A percentile compares a stretch with the other conserved stretches of the same genome.
Conservation (phyloP, 37 sponge, comb jelly and placozoan genomes). For the Spongilla lacustris region DNA sequence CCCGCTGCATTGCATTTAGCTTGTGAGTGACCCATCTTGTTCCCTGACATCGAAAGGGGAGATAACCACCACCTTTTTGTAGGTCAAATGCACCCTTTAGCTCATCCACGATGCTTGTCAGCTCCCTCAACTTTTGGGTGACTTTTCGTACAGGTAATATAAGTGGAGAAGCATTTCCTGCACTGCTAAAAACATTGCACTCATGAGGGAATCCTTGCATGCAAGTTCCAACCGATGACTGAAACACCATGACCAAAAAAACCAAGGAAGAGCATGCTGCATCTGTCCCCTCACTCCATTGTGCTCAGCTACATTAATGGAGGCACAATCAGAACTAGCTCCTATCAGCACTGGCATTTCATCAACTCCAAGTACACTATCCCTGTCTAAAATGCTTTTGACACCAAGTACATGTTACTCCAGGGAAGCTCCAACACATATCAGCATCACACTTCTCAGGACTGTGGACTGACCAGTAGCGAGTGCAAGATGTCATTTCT, state of each 20-base stretch:
- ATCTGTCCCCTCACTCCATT: constrained; percentile 13
- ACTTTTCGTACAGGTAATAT: constrained; percentile 25
- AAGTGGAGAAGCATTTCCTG: constrained; percentile 18
- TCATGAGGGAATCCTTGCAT: constrained; percentile 20
- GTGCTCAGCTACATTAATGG: constrained; percentile 6
- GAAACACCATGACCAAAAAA: constrained; percentile 32
- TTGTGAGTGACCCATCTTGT: constrained; percentile 30
- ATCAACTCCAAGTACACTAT: constrained; percentile 1
- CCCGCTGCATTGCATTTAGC: constrained; percentile 6
- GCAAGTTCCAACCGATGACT: constrained; percentile 15
- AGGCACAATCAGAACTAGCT: not conserved
- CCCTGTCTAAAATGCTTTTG: not conserved
- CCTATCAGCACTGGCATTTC: not conserved
- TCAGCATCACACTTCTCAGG: not conserved
- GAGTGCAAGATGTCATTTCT: constrained; percentile 1
- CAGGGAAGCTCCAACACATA: not conserved
- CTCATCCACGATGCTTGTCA: constrained; percentile 16
- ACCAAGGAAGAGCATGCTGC: constrained; percentile 28
- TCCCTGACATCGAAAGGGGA: constrained; percentile 22
- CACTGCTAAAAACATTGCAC: constrained; percentile 2
- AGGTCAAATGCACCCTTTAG: constrained; percentile 12
- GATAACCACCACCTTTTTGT: constrained; percentile 11
- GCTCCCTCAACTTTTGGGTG: constrained; percentile 15
- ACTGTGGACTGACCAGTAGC: not conserved
- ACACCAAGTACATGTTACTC: not conserved